Base-by-base conservation (phyloP, 2,113 vertebrate species). In the Toxotes jaculatrix region DNA sequence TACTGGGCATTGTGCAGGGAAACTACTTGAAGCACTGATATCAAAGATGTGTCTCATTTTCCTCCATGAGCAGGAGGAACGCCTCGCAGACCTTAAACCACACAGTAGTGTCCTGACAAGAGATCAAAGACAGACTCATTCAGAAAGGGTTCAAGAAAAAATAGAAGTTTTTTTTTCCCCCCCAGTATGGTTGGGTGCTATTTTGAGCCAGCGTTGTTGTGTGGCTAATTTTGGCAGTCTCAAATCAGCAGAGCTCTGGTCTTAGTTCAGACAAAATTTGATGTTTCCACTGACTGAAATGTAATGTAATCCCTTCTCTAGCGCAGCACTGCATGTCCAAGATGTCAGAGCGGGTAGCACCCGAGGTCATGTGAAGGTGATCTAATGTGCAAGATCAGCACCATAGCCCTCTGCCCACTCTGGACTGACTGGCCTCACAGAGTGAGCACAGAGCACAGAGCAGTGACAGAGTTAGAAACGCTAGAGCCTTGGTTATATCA, bases 311-410 rank as follows among this genome's bases (percentile, higher is more conserved):
- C 40, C 51, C 23, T 53, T 31, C 8, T 32, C 59, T 17, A 31
- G 14, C 8, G 49, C 72, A 49, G 23, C 27, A 31, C 61, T 1
- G 40, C 49, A 23, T 77, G 74, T 66, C 68, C 68, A 70, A 77
- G 65, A 79, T 78, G 71, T 71, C 82, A 36, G 6, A 47, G 42
- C 56, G 70, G 65, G 74, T 74, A 63, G 75, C 21, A 27, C 63
- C 62, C 16, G 27, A 83, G 88, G 87, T 91, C 88, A 82, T 16
- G 21, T 75, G 63, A 69, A 90, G 82, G 74, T 81, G 74, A 80
- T 73, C 67, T 36, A 55, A 77, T 74, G 67, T 89, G 89, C 84
- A 61, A 47, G 64, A 80, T 89, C 90, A 91, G 89, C 87, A 84
- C 17, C 7, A 5, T 12, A 77, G 42, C 43, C 61, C 59, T 17